Percentiles rank a stretch among this genome's conserved stretches.
Evolutionary conservation across 2,888 invertebrate genomes (phyloP).

Genomic region (Adineta ricciae): DNA sequence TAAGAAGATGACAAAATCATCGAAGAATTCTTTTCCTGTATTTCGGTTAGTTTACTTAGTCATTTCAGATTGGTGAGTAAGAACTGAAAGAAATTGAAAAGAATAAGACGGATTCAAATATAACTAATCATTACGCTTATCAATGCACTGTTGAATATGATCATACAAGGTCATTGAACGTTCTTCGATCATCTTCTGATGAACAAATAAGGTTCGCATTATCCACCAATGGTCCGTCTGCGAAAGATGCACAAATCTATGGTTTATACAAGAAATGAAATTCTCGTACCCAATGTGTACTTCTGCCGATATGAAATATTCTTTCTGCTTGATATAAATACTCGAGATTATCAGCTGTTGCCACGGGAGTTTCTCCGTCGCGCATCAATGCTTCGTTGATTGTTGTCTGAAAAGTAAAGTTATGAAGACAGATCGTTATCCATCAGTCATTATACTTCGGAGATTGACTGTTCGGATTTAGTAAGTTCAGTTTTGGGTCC

Average conservation of each 20-base stretch:
- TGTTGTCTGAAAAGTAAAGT: neutral
- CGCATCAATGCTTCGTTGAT: neutral
- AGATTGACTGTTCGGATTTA: neutral
- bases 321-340: neutral
- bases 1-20: neutral
- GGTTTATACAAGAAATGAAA: neutral
- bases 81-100: neutral
- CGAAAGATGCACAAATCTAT: neutral
- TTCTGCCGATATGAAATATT: neutral
- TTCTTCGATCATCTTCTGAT: conserved; percentile 31
- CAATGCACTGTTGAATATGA: neutral
- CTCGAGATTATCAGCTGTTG: neutral
- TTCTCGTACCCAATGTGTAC: neutral
- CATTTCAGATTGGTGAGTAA: neutral
- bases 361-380: neutral
- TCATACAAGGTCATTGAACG: neutral
- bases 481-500: neutral
- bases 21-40: neutral
- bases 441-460: neutral
- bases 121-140: neutral
- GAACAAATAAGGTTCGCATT: conserved; percentile 18
- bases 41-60: neutral
- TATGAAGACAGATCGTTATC: neutral
- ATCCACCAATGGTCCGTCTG: conserved; percentile 27
- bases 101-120: neutral